These are phyloP conservation scores for Psococerastis gibbosa DNA, from an alignment of 2,888 invertebrate genomes.

Conservation along the genomic window DNA sequence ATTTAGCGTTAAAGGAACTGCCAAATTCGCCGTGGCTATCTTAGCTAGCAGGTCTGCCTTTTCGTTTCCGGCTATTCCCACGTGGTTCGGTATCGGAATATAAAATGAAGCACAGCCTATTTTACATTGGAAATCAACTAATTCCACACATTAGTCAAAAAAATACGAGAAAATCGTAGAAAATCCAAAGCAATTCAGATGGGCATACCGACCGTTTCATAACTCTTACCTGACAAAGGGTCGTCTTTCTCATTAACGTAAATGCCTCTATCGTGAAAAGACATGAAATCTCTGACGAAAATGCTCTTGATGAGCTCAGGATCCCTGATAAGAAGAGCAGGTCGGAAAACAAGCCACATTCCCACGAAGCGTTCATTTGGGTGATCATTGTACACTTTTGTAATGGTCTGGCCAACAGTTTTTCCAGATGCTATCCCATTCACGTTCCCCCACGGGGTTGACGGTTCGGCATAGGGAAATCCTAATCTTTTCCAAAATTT, in stretches of 20 bases:
- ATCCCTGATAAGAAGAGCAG: conserved; percentile 40
- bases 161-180: too few species aligned
- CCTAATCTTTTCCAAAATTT: conserved; percentile 13
- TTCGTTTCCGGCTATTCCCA: too few species aligned
- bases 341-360: conserved; percentile 25
- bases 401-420: background rate
- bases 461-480: conserved; percentile 10
- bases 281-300: conserved; percentile 38
- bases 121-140: too few species aligned
- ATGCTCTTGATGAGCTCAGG: conserved; percentile 36
- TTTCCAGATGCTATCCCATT: background rate
- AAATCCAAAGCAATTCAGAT: too few species aligned
- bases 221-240: conserved; percentile 30
- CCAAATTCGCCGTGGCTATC: too few species aligned
- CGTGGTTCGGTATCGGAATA: too few species aligned
- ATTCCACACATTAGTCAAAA: too few species aligned
- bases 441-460: conserved; percentile 10
- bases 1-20: too few species aligned
- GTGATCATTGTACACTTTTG: background rate
- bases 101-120: too few species aligned
- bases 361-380: conserved; percentile 1
- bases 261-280: conserved; percentile 45
- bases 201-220: too few species aligned
- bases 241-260: conserved; percentile 39
- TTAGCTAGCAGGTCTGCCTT: too few species aligned